Evolutionary conservation across 2,797 vertebrate genomes (phyloP), one percentile per base, ranked within the genome.

Genomic region (Sebastes umbrosus): DNA sequence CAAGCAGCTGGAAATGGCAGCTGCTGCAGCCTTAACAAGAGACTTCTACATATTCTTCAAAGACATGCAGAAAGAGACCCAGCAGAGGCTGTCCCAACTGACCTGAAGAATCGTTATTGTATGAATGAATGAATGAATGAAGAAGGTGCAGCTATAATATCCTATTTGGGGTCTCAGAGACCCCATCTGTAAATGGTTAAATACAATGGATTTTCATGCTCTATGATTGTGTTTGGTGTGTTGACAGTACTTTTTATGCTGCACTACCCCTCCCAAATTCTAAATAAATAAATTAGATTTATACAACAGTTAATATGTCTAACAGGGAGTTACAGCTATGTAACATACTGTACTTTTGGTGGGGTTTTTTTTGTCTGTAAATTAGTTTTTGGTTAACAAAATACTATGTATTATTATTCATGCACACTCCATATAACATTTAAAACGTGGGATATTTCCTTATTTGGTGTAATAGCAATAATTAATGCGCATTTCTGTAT

Each of bases 1-100:
- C 31, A 20, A 60, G 58, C 68, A 75, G 80, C 69, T 80, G 76
- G 31, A 81, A 27, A 29, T 5, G 20, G 14, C 60, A 82, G 80
- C 69, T 75, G 71, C 73, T 74, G 46, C 22, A 31, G 14, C 22
- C 13, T 27, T 10, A 58, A 65, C 22, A 43, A 20, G 32, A 1
- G 3, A 22, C 31, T 65, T 52, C 52, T 27, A 32, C 6, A 62
- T 8, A 22, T 11, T n/a, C 13, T 72, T 78, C 29, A 58, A 50
- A 32, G 6, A 59, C 3, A n/a, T 32, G 32, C 16, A 59, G 24
- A 52, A 43, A 36, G 46, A 70, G 18, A 57, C 9, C 8, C 8
- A 16, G 22, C 3, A 4, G 39, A 54, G 18, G 39, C 22, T 58
- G 59, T 64, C 20, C 43, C 36, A 6, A 68, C 43, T 66, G 22